Evolutionary conservation across 1,140 invertebrate species (phyloP), one percentile per base, ranked within the genome.

Genomic region (Cotesia typhae): DNA sequence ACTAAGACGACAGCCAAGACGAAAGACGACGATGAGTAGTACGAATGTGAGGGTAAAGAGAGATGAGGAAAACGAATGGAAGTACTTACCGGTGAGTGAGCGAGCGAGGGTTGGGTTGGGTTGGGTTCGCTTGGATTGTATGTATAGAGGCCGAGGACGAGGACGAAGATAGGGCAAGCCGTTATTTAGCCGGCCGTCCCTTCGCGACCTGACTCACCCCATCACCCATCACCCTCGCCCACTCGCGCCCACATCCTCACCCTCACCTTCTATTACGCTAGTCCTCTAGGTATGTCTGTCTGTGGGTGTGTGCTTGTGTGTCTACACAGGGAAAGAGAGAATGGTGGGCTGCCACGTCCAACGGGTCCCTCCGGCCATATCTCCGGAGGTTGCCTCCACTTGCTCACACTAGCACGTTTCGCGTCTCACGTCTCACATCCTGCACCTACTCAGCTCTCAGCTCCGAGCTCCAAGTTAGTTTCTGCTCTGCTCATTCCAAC

Each of bases 101-200:
- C 55, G 38, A 55, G 70, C 55, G 38, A 55, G 70, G 51, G 41
- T 53, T 55, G 52, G 70, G 17, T 53, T 53, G 35, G 63, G 63
- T n/a, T 61, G 28, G 28, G 38, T 38, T 28, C 28, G 28, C 28
- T 28, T 47, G 41, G 41, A 47, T 47, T 47, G 5, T 47, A 47
- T 47, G 41, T 47, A 47, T 47, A 47, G 2, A 47, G 41, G 20
- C 5, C 6, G 41, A 6, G 41, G 59, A 51, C 38, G 66, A 55
- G 66, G 67, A 75, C 76, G 76, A 75, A 80, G 79, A 83, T 82
- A 83, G 82, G 81, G 79, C 80, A 83, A 78, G 77, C 82, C 82
- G 82, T 85, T 83, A 83, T 83, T 83, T 83, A 83, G 82, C 80
- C 77, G 81, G 80, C 79, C 80, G 81, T 78, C 81, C 81, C 80